Evolutionary conservation across 2,888 invertebrate genomes (phyloP).

Genomic region (Schrankia costaestrigalis): DNA sequence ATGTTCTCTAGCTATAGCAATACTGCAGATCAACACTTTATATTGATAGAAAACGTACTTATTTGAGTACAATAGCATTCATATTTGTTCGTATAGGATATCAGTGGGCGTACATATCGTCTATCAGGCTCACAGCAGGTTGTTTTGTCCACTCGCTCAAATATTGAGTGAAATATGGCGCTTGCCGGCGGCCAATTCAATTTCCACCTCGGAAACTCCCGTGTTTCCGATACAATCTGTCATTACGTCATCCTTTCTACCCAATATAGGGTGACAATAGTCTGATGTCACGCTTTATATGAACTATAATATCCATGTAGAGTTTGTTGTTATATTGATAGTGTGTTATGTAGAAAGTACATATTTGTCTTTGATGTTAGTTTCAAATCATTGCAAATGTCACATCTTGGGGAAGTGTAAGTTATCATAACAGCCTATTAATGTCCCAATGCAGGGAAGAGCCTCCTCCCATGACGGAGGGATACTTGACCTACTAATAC

Average conservation of each 20-base stretch:
- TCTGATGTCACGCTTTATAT: constrained; percentile 45
- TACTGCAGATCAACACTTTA: no score
- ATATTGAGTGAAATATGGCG: constrained; percentile 62
- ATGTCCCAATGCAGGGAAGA: no score
- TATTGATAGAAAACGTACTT: no score
- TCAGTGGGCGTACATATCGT: constrained; percentile 39
- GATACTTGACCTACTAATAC: no score
- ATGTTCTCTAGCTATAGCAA: no score
- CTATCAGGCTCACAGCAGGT: constrained; percentile 67
- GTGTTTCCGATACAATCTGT: constrained; percentile 55
- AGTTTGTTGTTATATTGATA: background rate
- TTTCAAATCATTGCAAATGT: no score
- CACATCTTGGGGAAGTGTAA: no score
- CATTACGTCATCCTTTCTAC: constrained; percentile 54
- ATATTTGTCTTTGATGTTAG: no score
- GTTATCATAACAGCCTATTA: no score
- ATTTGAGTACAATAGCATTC: constrained; percentile 35
- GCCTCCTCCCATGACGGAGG: no score
- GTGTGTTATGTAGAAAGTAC: no score
- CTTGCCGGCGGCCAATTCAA: constrained; percentile 44
- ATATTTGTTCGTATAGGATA: constrained; percentile 26
- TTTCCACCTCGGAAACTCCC: constrained; percentile 51
- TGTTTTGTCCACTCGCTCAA: constrained; percentile 56
- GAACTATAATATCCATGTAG: constrained; percentile 27
- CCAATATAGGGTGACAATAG: constrained; percentile 41